A percentile compares a stretch with the other conserved stretches of the same genome.
Conservation (phyloP, 2,113 vertebrate species). For the Acrocephalus arundinaceus region DNA sequence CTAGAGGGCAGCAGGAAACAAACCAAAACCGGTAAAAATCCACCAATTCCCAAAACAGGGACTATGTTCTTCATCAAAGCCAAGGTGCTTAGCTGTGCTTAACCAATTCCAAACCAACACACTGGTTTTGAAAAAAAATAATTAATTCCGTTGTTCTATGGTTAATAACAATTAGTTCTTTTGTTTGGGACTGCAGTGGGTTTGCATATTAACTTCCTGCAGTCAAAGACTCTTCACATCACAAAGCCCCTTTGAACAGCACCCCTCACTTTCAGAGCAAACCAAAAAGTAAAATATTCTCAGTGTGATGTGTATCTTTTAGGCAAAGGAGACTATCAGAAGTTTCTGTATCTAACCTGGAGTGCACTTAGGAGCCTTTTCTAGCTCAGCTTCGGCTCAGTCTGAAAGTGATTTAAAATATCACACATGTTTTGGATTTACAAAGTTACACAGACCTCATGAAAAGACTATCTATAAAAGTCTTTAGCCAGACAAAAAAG, state of each 20-base stretch:
- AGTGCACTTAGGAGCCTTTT: neutral
- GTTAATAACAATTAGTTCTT: neutral
- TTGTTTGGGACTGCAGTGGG: neutral
- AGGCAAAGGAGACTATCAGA: neutral
- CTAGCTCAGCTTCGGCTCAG: neutral
- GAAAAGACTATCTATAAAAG: neutral
- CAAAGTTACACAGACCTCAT: neutral
- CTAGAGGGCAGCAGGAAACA: constrained; percentile 68
- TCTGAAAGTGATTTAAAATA: neutral
- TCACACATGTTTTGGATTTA: rapidly evolving
- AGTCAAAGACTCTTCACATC: neutral
- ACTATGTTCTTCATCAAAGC: neutral
- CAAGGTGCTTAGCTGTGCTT: neutral
- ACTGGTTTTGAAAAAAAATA: neutral
- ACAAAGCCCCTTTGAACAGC: neutral
- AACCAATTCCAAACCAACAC: neutral
- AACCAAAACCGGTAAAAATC: neutral
- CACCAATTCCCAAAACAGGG: neutral
- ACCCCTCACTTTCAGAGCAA: neutral
- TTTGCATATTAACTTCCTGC: neutral
- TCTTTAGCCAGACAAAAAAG: neutral
- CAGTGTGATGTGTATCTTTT: neutral
- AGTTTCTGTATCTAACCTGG: neutral
- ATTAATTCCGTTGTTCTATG: neutral
- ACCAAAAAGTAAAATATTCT: neutral